phyloP scores from a whole-genome alignment of 2,888 invertebrate genomes.

The Campoplex nolae region DNA sequence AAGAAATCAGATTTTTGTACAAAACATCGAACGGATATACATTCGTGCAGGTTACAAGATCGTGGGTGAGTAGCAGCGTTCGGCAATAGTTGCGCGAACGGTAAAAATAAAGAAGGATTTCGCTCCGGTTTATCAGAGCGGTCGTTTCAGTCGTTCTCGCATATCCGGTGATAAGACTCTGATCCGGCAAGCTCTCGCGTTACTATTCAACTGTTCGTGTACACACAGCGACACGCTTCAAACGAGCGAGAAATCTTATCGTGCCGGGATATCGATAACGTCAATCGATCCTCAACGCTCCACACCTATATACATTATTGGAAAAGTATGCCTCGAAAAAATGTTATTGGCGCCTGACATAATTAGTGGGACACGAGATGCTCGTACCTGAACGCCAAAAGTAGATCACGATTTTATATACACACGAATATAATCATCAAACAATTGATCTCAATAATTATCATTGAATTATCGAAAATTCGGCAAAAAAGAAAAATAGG shows the following conservation, averaged over 20 bases:
- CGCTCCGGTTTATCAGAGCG: conserved; percentile 51
- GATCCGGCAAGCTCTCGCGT: conserved; percentile 59
- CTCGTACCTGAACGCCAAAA: not conserved
- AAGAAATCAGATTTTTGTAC: not conserved
- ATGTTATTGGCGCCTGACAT: not conserved
- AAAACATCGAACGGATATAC: no score
- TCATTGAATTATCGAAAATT: not conserved
- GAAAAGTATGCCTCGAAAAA: not conserved
- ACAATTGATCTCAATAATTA: not conserved
- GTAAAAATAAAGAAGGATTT: conserved; percentile 21
- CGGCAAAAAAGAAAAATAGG: not conserved
- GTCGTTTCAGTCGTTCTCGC: conserved; percentile 43
- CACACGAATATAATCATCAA: not conserved
- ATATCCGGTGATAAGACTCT: conserved; percentile 71
- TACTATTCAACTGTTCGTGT: conserved; percentile 50
- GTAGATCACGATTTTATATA: not conserved
- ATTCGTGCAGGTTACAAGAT: not conserved
- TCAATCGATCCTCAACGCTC: conserved; percentile 53
- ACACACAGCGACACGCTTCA: conserved; percentile 24
- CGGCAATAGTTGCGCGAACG: not conserved
- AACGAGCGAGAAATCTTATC: conserved; percentile 65
- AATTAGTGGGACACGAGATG: not conserved
- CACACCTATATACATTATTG: not conserved
- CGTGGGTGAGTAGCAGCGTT: not conserved
- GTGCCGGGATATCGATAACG: conserved; percentile 65